phyloP scores from a whole-genome alignment of 1,140 invertebrate genomes.

The Ylistrum balloti region DNA sequence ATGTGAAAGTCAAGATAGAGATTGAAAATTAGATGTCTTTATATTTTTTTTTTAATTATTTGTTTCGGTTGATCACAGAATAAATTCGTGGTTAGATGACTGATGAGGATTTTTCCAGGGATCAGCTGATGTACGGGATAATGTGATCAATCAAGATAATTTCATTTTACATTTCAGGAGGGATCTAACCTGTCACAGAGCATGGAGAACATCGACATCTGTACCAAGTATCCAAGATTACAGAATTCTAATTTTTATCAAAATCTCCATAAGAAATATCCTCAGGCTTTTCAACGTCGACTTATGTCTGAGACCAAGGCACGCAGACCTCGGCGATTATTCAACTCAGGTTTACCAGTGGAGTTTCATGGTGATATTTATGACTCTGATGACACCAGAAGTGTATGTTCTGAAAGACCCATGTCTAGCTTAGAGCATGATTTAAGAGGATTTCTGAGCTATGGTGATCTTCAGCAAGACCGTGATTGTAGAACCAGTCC shows the following conservation, averaged over 20 bases:
- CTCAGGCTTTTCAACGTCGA: constrained; percentile 55
- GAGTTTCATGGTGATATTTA: constrained; percentile 54
- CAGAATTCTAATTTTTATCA: constrained; percentile 52
- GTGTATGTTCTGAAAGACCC: constrained; percentile 56
- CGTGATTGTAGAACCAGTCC: constrained; percentile 56
- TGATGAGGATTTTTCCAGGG: background rate
- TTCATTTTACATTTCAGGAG: background rate
- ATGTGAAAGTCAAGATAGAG: too few relatives aligned
- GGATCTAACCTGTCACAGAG: constrained; percentile 2
- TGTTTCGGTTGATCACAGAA: too few relatives aligned
- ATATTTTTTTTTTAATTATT: too few relatives aligned
- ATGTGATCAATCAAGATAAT: background rate
- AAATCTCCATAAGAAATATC: constrained; percentile 58
- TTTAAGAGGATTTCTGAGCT: constrained; percentile 49
- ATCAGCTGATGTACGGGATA: background rate
- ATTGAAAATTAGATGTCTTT: too few relatives aligned
- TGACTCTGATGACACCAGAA: constrained; percentile 46
- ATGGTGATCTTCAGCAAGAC: background rate
- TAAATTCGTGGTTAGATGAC: too few relatives aligned
- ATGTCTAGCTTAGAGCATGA: constrained; percentile 42
- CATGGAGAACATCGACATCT: background rate
- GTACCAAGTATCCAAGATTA: constrained; percentile 28
- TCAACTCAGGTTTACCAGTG: constrained; percentile 55
- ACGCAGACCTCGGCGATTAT: constrained; percentile 47
- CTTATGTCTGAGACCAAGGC: background rate